Conservation (phyloP, 2,888 invertebrate species). For the Leptogaster cylindrica region DNA sequence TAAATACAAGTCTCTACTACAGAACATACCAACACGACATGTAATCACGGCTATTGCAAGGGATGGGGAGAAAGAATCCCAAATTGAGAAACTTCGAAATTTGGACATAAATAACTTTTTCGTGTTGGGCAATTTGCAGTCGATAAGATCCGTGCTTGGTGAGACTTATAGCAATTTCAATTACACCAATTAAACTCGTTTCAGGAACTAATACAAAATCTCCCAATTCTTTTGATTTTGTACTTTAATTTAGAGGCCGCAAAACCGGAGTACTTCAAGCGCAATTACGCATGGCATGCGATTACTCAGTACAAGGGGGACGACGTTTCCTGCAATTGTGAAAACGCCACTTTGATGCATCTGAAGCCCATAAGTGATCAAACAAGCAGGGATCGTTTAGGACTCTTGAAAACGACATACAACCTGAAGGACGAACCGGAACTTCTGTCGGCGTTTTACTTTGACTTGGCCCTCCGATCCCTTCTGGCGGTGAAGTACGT, state of each 20-base stretch:
- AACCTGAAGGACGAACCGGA: constrained; percentile 75
- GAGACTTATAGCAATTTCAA: too few species aligned
- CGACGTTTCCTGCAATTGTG: constrained; percentile 75
- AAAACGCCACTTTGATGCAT: constrained; percentile 78
- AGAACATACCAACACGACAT: constrained; percentile 89
- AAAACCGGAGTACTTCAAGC: constrained; percentile 76
- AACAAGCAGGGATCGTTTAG: constrained; percentile 72
- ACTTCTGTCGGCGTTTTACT: constrained; percentile 84
- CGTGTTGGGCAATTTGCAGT: constrained; percentile 75
- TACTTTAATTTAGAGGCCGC: constrained; percentile 68
- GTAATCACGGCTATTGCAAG: constrained; percentile 76
- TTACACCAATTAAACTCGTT: not conserved
- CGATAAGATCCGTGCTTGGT: constrained; percentile 73
- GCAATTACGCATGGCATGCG: constrained; percentile 88
- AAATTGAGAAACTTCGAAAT: constrained; percentile 75
- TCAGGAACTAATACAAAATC: not conserved
- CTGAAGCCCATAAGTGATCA: constrained; percentile 75
- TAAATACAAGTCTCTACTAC: constrained; percentile 87
- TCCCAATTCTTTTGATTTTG: too few species aligned
- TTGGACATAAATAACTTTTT: constrained; percentile 91
- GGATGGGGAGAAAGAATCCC: constrained; percentile 66
- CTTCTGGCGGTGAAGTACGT: constrained; percentile 76
- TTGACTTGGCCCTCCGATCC: constrained; percentile 79
- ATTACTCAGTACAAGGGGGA: constrained; percentile 78
- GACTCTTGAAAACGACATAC: constrained; percentile 73